Percentiles rank a stretch among this genome's conserved stretches.
These are phyloP conservation scores for Crioceris asparagi DNA, from an alignment of 2,888 invertebrate species.

Conservation along the genomic window DNA sequence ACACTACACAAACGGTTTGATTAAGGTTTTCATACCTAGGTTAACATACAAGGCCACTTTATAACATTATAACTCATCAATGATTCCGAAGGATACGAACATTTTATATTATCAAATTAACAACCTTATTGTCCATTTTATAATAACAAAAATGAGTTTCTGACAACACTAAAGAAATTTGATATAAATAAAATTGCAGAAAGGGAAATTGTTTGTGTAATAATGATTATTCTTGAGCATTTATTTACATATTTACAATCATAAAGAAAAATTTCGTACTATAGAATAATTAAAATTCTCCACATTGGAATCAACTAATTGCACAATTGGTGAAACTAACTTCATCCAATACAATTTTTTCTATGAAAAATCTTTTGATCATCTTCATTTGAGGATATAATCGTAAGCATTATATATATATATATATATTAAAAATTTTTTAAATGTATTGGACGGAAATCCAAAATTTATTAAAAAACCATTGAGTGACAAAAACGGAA, in stretches of 20 bases:
- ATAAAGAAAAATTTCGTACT: constrained; percentile 1
- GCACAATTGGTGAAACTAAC: not conserved
- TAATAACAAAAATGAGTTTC: no score
- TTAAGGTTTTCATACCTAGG: constrained; percentile 22
- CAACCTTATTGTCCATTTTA: not conserved
- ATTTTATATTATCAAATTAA: not conserved
- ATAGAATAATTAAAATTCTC: not conserved
- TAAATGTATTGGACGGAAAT: constrained; percentile 20
- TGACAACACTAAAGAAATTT: no score
- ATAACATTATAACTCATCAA: constrained; percentile 15
- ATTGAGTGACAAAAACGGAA: not conserved
- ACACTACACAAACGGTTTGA: constrained; percentile 23
- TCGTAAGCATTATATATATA: constrained; percentile 8
- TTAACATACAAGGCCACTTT: constrained; percentile 29
- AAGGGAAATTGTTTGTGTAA: constrained; percentile 13
- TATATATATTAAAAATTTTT: constrained; percentile 6
- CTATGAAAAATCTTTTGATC: no score
- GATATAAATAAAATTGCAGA: no score
- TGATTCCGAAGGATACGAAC: not conserved
- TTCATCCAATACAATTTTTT: not conserved
- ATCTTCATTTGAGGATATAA: constrained; percentile 1
- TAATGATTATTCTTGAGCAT: constrained; percentile 20
- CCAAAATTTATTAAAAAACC: constrained; percentile 14
- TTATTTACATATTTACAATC: constrained; percentile 25
- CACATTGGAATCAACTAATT: not conserved